These are phyloP conservation scores for Brenthis ino DNA, from an alignment of 2,888 invertebrate genomes.

Conservation along the genomic window DNA sequence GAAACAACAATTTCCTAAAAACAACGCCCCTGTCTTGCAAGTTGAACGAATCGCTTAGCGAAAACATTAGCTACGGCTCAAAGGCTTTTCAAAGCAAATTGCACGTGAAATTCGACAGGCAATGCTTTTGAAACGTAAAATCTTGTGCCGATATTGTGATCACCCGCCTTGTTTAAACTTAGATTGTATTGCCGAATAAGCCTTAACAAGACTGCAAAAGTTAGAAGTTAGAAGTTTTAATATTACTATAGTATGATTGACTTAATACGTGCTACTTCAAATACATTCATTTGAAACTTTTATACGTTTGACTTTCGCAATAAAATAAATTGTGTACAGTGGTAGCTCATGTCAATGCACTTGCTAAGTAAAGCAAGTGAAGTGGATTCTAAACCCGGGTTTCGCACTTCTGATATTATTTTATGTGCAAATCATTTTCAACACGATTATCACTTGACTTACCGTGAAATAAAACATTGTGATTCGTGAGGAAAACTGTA, in stretches of 20 bases:
- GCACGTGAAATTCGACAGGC: slow-evolving; percentile 76
- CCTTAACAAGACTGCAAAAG: slow-evolving; percentile 30
- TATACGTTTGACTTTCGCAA: neutral
- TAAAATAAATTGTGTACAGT: too few species aligned
- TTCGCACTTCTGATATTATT: too few species aligned
- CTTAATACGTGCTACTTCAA: neutral
- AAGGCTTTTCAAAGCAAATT: slow-evolving; percentile 76
- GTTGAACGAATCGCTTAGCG: slow-evolving; percentile 72
- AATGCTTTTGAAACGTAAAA: slow-evolving; percentile 60
- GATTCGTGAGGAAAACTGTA: too few species aligned
- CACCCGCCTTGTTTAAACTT: slow-evolving; percentile 49
- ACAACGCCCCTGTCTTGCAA: slow-evolving; percentile 56
- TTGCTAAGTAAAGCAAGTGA: too few species aligned
- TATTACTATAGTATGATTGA: slow-evolving; percentile 9
- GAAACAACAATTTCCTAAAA: slow-evolving; percentile 57
- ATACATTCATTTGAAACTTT: neutral
- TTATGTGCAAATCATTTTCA: too few species aligned
- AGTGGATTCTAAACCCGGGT: too few species aligned
- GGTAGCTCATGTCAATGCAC: too few species aligned
- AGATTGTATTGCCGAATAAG: slow-evolving; percentile 50
- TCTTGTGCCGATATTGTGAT: slow-evolving; percentile 52
- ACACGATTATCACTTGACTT: too few species aligned
- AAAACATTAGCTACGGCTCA: slow-evolving; percentile 76
- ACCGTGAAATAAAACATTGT: too few species aligned
- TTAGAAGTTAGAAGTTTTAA: slow-evolving; percentile 27